Evolutionary conservation across 2,888 invertebrate species (phyloP).

Genomic region (Brachynemurus nebulosus): DNA sequence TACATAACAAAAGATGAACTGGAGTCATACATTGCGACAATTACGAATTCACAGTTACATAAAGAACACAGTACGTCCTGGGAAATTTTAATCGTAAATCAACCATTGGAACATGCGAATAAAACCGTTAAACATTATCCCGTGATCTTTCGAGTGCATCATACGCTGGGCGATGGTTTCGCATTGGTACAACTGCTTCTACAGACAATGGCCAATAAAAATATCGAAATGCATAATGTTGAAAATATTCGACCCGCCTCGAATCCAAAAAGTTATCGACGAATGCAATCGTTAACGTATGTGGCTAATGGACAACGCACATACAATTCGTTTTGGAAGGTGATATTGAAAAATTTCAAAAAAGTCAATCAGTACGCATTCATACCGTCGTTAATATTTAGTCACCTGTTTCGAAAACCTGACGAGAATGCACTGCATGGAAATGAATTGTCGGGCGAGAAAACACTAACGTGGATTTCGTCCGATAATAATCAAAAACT

Average conservation of each 20-base stretch:
- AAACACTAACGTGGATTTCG: slow-evolving; percentile 30
- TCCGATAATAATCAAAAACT: slow-evolving; percentile 27
- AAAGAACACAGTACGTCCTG: slow-evolving; percentile 34
- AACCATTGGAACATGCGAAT: slow-evolving; percentile 19
- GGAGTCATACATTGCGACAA: slow-evolving; percentile 29
- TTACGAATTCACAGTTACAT: slow-evolving; percentile 32
- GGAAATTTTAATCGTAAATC: slow-evolving; percentile 34
- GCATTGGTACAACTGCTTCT: slow-evolving; percentile 35
- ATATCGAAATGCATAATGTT: neutral
- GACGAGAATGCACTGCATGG: slow-evolving; percentile 35
- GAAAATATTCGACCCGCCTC: neutral
- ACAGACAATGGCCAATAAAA: slow-evolving; percentile 32
- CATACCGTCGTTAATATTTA: neutral
- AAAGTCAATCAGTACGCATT: neutral
- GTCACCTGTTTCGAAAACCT: slow-evolving; percentile 10
- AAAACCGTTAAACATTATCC: slow-evolving; percentile 22
- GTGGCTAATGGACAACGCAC: neutral
- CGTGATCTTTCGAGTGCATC: slow-evolving; percentile 39
- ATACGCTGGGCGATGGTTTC: slow-evolving; percentile 39
- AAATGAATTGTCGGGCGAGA: slow-evolving; percentile 31
- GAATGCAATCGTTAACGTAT: neutral
- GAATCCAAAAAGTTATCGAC: neutral
- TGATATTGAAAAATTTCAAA: no score
- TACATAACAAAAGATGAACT: slow-evolving; percentile 26
- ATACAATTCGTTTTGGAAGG: neutral